A percentile compares a stretch with the other conserved stretches of the same genome.
Conservation (phyloP, 30 jellyfish, hydroid and myxozoan genomes). For the Aurelia aurita region DNA sequence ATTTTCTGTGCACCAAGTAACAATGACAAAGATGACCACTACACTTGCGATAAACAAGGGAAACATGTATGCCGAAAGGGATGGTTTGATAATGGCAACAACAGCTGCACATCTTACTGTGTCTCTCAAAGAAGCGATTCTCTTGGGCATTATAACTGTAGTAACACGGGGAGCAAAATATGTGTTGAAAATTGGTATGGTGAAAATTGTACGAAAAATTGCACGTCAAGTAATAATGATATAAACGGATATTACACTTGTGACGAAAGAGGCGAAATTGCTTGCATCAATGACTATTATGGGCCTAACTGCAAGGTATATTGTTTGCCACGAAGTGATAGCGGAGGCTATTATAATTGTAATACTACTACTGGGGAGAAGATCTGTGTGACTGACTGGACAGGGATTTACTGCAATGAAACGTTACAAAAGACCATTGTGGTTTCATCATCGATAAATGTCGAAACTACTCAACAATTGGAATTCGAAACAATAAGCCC, state of each 20-base stretch:
- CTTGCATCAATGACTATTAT: conserved; percentile 27
- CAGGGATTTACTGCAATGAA: conserved; percentile 51
- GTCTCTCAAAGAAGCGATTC: conserved; percentile 8
- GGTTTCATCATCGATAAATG: background rate
- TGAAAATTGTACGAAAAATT: conserved; percentile 23
- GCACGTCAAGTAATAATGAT: conserved; percentile 29
- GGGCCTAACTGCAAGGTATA: conserved; percentile 35
- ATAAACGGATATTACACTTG: conserved; percentile 14
- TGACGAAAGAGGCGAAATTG: conserved; percentile 2
- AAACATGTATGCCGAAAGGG: conserved; percentile 32
- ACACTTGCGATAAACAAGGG: conserved; percentile 43
- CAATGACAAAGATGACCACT: conserved; percentile 23
- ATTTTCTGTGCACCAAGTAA: conserved; percentile 32
- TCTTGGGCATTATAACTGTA: conserved; percentile 52
- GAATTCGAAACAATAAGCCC: no score
- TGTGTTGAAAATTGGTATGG: conserved; percentile 61
- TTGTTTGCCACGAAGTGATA: conserved; percentile 49
- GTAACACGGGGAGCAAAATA: conserved; percentile 34
- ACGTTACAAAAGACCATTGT: background rate
- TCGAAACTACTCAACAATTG: background rate
- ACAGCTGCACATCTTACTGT: conserved; percentile 22
- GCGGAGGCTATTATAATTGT: conserved; percentile 46
- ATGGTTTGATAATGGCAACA: conserved; percentile 37
- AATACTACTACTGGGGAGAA: conserved; percentile 24
- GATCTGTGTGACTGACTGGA: conserved; percentile 30